Base-by-base conservation (phyloP, 2,797 vertebrate genomes). In the Dendrocincla fuliginosa region DNA sequence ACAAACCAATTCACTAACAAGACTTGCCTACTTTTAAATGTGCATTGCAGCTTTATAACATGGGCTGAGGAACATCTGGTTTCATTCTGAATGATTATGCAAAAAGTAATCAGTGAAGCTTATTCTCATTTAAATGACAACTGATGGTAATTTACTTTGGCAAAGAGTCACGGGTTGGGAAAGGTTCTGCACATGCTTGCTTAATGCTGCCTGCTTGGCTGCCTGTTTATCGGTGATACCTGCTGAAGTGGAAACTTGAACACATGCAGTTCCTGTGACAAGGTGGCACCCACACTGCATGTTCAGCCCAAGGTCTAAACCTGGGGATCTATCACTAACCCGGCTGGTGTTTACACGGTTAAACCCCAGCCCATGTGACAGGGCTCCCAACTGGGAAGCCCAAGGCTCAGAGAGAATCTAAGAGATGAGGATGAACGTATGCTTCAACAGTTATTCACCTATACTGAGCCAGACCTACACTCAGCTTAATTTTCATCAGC, bases 81-180 rank as follows among this genome's bases (percentile, higher is more conserved):
- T 96, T 94, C 60, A 70, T 89, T 94, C 59, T 63, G 75, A 93
- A 81, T 71, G 41, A 90, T 76, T 90, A 94, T 53, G 70, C 60
- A 70, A 84, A 89, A 89, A 90, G 42, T 56, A 90, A 93, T 77
- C 85, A 83, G 77, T 16, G 63, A 91, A 82, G 79, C 74, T 86
- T 73, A 85, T 47, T 86, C 33, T 42, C 27, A 84, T 56, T 85
- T 87, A 91, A 96, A 92, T 53, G 82, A 84, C 76, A 82, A 80
- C 46, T 42, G 84, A 81, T 30, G 35, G 49, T 74, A 90, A 93
- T 90, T 94, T 79, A 84, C 86, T 93, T 80, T 92, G 78, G 75
- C 69, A 76, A 18, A 65, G 57, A 91, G 30, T 25, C 0, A 8
- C 15, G 89, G 56, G 52, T 53, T 61, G 22, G 25, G 75, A 93